Evolutionary conservation across 1,140 invertebrate species (phyloP).

Genomic region (Mycetomoellerius zeteki): DNA sequence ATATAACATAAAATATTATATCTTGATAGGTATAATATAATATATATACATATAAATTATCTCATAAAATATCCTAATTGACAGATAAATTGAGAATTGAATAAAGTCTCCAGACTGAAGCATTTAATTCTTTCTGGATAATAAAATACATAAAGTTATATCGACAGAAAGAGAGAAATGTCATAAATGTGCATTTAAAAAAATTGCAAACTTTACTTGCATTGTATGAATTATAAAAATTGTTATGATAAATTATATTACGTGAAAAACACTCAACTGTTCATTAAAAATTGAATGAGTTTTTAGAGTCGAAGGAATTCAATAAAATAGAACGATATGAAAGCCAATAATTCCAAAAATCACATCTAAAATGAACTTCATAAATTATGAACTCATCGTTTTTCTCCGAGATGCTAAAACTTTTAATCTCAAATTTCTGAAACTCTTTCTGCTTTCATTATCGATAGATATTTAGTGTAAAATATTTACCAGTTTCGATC

Average conservation of each 20-base stretch:
- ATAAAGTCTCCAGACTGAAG: neutral
- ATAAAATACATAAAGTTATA: neutral
- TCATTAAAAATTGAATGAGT: neutral
- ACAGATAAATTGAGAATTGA: constrained; percentile 15
- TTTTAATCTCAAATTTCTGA: constrained; percentile 6
- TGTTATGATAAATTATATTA: neutral
- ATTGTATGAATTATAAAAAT: neutral
- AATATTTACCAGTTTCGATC: constrained; percentile 38
- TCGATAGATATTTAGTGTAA: neutral
- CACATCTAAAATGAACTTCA: neutral
- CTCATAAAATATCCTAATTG: neutral
- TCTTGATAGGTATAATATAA: too few relatives aligned
- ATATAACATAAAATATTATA: neutral
- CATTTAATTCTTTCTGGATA: neutral
- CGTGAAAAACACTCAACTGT: neutral
- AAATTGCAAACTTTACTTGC: neutral
- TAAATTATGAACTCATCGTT: constrained; percentile 25
- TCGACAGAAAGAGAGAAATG: too few relatives aligned
- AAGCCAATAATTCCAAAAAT: constrained; percentile 9
- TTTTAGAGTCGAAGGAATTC: neutral
- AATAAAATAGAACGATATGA: neutral
- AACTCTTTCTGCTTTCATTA: neutral
- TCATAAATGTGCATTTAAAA: neutral
- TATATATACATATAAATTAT: neutral
- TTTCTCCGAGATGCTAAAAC: neutral